Evolutionary conservation across 2,888 invertebrate genomes (phyloP).

Genomic region (Mythimna lalbum): DNA sequence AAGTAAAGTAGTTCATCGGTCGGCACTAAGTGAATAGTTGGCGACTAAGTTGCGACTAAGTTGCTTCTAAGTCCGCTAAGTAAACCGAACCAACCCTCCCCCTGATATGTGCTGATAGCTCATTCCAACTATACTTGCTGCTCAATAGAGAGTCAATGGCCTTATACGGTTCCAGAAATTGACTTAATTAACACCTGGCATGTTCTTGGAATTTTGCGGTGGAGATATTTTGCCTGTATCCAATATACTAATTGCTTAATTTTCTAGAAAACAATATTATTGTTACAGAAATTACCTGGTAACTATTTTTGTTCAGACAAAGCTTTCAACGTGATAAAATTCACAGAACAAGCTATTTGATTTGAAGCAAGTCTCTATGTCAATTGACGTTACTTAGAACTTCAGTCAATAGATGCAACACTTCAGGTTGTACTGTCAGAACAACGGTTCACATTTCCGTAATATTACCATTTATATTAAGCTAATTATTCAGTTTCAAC

Average conservation of each 20-base stretch:
- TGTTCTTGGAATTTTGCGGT: not conserved
- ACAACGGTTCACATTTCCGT: not conserved
- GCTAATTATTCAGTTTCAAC: not conserved
- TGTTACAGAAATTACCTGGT: not conserved
- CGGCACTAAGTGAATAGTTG: slow-evolving; percentile 74
- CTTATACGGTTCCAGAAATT: not conserved
- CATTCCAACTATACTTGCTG: slow-evolving; percentile 24
- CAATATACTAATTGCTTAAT: not conserved
- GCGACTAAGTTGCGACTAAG: slow-evolving; percentile 68
- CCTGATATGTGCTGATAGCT: slow-evolving; percentile 50
- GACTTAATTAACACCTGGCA: slow-evolving; percentile 12
- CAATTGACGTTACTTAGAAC: not conserved
- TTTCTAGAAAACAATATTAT: not conserved
- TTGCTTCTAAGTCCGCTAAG: slow-evolving; percentile 66
- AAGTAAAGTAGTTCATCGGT: slow-evolving; percentile 69
- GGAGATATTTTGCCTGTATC: not conserved
- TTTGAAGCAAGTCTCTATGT: not conserved
- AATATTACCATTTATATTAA: no score
- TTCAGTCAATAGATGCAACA: not conserved
- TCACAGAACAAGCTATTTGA: not conserved
- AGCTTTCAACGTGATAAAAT: not conserved
- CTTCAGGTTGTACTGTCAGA: not conserved
- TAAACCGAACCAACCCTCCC: slow-evolving; percentile 55
- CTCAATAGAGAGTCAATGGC: slow-evolving; percentile 9
- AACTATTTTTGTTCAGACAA: not conserved